phyloP scores from a whole-genome alignment of 2,888 invertebrate species.

The Lamproptera curius region DNA sequence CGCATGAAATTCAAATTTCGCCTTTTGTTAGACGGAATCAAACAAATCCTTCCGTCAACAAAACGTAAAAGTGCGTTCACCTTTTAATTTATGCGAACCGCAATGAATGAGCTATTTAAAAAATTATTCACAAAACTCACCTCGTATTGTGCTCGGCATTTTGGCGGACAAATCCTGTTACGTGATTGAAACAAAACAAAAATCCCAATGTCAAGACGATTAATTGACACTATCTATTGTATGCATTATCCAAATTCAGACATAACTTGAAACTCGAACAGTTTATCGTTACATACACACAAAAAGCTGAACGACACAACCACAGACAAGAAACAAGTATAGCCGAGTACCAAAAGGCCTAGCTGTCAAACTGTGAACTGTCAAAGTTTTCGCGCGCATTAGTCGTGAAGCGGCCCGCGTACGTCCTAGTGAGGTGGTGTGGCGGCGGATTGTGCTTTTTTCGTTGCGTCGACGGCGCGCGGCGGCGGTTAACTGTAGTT shows the following conservation, averaged over 20 bases:
- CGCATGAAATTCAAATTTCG: constrained; percentile 50
- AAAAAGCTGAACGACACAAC: constrained; percentile 26
- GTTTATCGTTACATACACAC: constrained; percentile 13
- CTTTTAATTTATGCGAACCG: constrained; percentile 29
- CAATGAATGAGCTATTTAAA: constrained; percentile 13
- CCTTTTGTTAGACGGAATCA: constrained; percentile 33
- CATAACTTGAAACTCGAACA: constrained; percentile 40
- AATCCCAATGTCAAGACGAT: constrained; percentile 38
- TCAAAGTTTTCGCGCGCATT: constrained; percentile 42
- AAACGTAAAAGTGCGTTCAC: constrained; percentile 44
- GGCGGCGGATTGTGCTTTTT: constrained; percentile 66
- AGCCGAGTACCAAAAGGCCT: constrained; percentile 4
- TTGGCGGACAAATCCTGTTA: constrained; percentile 51
- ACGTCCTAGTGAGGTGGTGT: constrained; percentile 67
- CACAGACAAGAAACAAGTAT: constrained; percentile 30
- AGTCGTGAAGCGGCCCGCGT: constrained; percentile 37
- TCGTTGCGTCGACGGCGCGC: constrained; percentile 54
- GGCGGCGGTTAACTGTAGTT: constrained; percentile 65
- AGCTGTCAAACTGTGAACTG: constrained; percentile 39
- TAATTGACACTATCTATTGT: constrained; percentile 30
- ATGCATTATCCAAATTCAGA: constrained; percentile 49
- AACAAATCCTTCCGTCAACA: constrained; percentile 50
- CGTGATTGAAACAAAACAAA: constrained; percentile 29
- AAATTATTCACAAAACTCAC: constrained; percentile 45
- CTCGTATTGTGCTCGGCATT: constrained; percentile 76